Evolutionary conservation across 1,140 invertebrate species (phyloP), one percentile per base, ranked within the genome.

Genomic region (Aleiodes sp.): DNA sequence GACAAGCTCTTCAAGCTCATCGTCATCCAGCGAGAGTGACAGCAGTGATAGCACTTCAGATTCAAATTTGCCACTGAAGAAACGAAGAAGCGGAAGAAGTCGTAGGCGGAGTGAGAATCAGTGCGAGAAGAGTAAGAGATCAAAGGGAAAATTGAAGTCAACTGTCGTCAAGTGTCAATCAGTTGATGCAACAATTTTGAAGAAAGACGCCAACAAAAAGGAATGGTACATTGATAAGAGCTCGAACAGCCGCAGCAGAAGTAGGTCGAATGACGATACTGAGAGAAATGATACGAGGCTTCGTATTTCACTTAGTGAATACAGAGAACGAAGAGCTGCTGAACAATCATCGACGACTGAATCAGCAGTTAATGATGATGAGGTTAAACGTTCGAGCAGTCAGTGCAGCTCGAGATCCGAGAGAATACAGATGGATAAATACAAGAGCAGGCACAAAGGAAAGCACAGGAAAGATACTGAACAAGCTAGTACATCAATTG

Each of bases 171-270:
- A 65, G 19, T 65, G 43, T 65, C 28, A 3, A 31, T 14, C 41
- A 19, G 63, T 65, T 3, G 39, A 59, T 7, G 35, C 63, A 31
- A 65, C 63, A 1, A 28, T 65, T 10, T 14, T 65, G 4, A 26
- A 28, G 14, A 65, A 65, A 26, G 41, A 65, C 31, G 28, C 31
- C 1, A 24, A 26, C 28, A 65, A 65, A 6, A 64, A 64, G 7
- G 56, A 68, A 24, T 68, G 56, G 65, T 43, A 60, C 43, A 39
- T 60, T 14, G 56, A 68, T 31, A 61, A 61, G 0, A 61, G 21
- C 16, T 16, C 12, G 59, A 28, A 12, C 1, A 16, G 56, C 1
- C 43, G 65, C 19, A 33, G n/a, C n/a, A 52, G 41, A 31, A 60
- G 35, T 26, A 43, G 35, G 16, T 41, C 56, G 2, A 1, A 7